Base-by-base conservation (phyloP, 2,797 vertebrate species). In the Eptatretus atami region DNA sequence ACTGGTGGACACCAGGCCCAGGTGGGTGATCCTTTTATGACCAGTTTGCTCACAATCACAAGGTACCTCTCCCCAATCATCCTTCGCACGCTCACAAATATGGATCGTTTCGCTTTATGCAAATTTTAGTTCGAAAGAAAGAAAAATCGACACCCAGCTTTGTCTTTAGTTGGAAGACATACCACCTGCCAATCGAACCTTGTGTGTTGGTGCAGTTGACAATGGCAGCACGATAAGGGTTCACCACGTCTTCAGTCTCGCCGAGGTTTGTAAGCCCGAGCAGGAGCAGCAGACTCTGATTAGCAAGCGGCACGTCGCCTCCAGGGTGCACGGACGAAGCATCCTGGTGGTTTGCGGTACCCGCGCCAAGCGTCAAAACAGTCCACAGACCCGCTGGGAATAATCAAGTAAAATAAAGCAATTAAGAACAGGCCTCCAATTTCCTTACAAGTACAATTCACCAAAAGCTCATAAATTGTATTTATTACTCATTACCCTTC, bases 161-260 rank as follows among this genome's bases (percentile, higher is more conserved):
- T 8, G 31, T 44, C 31, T 44, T 44, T 44, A 44, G 31, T 44
- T 44, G 6, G 31, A 44, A 44, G 31, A 44, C 31, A 44, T 8
- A 44, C 4, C 31, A 44, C 31, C 31, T 44, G 31, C 31, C 31
- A 44, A 8, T 44, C 73, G 65, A 70, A 98, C 92, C 92, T 83
- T 98, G 92, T 0, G 87, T 96, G 71, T 96, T 98, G 75, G 80
- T 84, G 74, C 95, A 98, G 69, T 82, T 83, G 65, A 76, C 84
- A 63, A 98, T 78, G 5, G 92, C 81, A 74, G 94, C 86, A 61
- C 81, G 79, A 73, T 86, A 98, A 19, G 90, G 84, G 69, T 98
- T 98, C 0, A 84, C 84, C 1, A 73, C 77, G 31, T 90, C 83
- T 1, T 80, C 78, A 3, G 81, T 78, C 1, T 96, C 86, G 0